These are phyloP conservation scores for Cephus rjabovi DNA, from an alignment of 2,888 invertebrate species.

Conservation along the genomic window DNA sequence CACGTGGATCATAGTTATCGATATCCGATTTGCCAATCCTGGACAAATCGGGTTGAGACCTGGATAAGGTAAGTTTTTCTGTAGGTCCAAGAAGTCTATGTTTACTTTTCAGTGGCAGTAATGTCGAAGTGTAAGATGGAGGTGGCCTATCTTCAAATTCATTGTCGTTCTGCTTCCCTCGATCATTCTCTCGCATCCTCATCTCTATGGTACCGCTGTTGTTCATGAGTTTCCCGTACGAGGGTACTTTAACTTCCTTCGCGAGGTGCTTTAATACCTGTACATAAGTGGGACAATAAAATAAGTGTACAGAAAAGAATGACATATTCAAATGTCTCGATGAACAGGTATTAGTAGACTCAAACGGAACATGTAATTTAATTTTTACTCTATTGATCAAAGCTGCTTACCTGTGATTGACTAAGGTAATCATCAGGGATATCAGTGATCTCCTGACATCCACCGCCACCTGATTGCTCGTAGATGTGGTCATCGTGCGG, in stretches of 20 bases:
- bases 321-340: not conserved
- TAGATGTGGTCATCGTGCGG: constrained; percentile 61
- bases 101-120: constrained; percentile 59
- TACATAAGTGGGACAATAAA: constrained; percentile 7
- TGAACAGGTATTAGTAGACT: not conserved
- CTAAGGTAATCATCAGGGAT: constrained; percentile 87
- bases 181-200: constrained; percentile 55
- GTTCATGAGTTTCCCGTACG: constrained; percentile 51
- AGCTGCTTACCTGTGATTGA: constrained; percentile 74
- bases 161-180: constrained; percentile 53
- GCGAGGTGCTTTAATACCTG: constrained; percentile 84
- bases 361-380: not conserved
- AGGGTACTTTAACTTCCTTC: constrained; percentile 75
- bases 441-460: constrained; percentile 80
- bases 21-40: constrained; percentile 67
- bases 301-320: not conserved
- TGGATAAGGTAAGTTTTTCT: constrained; percentile 76
- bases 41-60: constrained; percentile 87
- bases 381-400: not conserved
- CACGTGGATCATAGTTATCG: constrained; percentile 57
- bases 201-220: constrained; percentile 55
- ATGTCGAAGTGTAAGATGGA: constrained; percentile 55
- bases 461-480: constrained; percentile 55
- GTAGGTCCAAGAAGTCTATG: constrained; percentile 56
- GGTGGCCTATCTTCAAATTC: constrained; percentile 55